Percentiles rank a stretch among this genome's conserved stretches.
Evolutionary conservation across 2,888 invertebrate species (phyloP).

Genomic region (Ellobium chinense): DNA sequence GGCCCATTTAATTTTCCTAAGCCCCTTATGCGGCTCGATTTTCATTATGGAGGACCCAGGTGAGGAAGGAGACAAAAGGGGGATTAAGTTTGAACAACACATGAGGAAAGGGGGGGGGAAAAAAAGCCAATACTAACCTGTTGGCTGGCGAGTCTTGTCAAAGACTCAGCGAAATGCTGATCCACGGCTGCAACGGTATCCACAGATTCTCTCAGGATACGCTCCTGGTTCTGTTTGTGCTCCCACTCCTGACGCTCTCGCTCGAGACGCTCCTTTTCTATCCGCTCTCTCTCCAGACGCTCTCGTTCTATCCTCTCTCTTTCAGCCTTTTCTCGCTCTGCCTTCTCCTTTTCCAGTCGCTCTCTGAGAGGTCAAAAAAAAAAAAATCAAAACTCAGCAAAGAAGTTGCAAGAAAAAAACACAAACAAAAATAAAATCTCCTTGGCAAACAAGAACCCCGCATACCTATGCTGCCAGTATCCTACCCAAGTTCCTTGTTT

Average conservation of each 20-base stretch:
- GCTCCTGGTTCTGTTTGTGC: constrained; percentile 61
- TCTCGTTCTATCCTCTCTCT: constrained; percentile 78
- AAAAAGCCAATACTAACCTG: constrained; percentile 2
- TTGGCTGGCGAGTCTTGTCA: constrained; percentile 77
- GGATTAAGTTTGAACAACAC: too few relatives aligned
- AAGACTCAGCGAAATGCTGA: constrained; percentile 93
- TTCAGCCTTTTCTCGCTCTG: constrained; percentile 68
- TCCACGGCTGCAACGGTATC: constrained; percentile 81
- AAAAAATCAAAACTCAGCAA: neutral
- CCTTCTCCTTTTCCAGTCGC: constrained; percentile 62
- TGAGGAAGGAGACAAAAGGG: too few relatives aligned
- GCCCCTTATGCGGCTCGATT: too few relatives aligned
- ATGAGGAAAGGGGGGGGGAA: too few relatives aligned
- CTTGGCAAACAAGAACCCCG: too few relatives aligned
- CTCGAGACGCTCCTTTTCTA: constrained; percentile 71
- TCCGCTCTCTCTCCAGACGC: neutral
- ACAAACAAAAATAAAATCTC: too few relatives aligned
- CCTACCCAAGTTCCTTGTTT: too few relatives aligned
- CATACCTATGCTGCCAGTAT: too few relatives aligned
- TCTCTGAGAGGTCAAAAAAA: constrained; percentile 55
- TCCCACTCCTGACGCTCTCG: constrained; percentile 81
- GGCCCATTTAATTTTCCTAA: too few relatives aligned
- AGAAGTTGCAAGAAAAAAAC: too few relatives aligned
- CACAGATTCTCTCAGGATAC: constrained; percentile 56
- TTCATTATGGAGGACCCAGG: too few relatives aligned